Conservation (phyloP, 2,797 vertebrate genomes). For the Rhynchonycteris naso region DNA sequence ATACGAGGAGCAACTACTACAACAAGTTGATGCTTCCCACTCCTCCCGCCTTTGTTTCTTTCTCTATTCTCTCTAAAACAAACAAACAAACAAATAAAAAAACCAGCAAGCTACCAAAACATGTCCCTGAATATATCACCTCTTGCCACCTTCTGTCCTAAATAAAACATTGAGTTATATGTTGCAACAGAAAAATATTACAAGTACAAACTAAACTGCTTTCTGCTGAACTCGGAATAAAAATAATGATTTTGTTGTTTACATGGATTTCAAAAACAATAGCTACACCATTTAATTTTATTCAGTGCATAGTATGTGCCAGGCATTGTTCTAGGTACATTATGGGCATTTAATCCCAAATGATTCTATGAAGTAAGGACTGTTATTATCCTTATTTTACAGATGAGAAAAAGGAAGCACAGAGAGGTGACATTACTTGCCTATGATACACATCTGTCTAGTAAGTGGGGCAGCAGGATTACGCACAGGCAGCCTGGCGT, state of each 20-base stretch:
- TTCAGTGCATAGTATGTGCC: neutral
- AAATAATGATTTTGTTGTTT: neutral
- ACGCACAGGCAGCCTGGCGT: neutral
- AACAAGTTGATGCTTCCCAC: too few species aligned
- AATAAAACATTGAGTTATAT: constrained; percentile 11
- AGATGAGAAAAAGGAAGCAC: neutral
- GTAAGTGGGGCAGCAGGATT: neutral
- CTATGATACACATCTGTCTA: neutral
- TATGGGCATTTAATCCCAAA: neutral
- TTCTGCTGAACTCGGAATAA: constrained; percentile 31
- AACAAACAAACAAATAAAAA: too few species aligned
- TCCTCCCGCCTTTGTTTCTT: too few species aligned
- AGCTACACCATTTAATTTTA: neutral
- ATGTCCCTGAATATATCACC: neutral
- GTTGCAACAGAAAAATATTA: neutral
- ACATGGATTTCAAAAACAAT: constrained; percentile 28
- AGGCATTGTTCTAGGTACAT: neutral
- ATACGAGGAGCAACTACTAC: too few species aligned
- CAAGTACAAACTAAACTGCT: neutral
- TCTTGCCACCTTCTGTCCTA: constrained; percentile 26
- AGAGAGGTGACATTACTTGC: neutral
- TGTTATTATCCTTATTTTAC: neutral
- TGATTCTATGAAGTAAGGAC: neutral
- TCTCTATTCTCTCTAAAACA: too few species aligned
- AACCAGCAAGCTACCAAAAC: neutral